phyloP scores from a whole-genome alignment of 1,140 invertebrate species.

The Pogonomyrmex californicus region DNA sequence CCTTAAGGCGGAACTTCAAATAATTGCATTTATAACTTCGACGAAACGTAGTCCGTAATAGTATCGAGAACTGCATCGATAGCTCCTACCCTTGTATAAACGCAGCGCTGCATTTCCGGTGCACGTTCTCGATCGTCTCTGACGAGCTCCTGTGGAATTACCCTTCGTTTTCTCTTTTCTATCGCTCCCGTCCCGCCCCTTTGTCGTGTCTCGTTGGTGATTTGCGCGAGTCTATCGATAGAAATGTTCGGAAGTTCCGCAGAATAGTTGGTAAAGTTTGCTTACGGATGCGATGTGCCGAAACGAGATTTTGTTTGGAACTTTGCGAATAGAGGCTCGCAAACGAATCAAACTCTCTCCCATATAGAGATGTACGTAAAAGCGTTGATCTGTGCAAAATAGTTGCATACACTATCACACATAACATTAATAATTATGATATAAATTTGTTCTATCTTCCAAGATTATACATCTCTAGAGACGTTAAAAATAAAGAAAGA shows the following conservation, averaged over 20 bases:
- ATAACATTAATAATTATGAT: not conserved
- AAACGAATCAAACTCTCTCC: constrained; percentile 15
- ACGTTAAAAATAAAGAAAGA: not conserved
- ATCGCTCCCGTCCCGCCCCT: not conserved
- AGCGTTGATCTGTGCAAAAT: not conserved
- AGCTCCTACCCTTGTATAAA: not conserved
- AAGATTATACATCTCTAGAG: not conserved
- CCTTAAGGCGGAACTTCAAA: constrained; percentile 36
- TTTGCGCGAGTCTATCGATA: constrained; percentile 43
- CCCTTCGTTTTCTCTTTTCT: constrained; percentile 10
- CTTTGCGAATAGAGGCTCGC: constrained; percentile 12
- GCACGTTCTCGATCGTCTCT: constrained; percentile 31
- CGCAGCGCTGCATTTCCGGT: not conserved
- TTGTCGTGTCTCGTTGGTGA: constrained; percentile 50
- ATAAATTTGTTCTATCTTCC: not conserved
- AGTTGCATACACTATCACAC: no score
- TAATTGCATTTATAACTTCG: constrained; percentile 36
- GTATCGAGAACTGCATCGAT: constrained; percentile 16
- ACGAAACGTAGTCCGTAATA: constrained; percentile 16
- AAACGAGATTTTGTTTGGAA: constrained; percentile 49
- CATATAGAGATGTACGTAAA: not conserved
- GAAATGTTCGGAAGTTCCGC: constrained; percentile 60
- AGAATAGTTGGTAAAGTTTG: constrained; percentile 53
- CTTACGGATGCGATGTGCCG: constrained; percentile 16
- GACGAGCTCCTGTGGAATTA: constrained; percentile 31